These are phyloP conservation scores for Saxicola maurus DNA, from an alignment of 2,797 vertebrate species.

Conservation along the genomic window DNA sequence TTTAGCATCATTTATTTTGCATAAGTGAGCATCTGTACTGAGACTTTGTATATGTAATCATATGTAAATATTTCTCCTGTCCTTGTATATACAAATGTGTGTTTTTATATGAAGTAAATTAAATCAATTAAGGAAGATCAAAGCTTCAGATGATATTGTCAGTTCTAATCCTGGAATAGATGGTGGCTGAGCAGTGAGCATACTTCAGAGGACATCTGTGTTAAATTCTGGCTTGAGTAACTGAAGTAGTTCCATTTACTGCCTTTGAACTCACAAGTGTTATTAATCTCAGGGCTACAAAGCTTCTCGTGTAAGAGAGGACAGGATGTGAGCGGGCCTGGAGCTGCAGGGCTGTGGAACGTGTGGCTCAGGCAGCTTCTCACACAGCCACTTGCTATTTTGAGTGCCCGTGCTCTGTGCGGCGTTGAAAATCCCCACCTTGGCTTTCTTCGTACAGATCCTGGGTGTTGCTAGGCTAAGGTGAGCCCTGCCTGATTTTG, in stretches of 20 bases:
- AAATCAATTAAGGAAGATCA: conserved; percentile 23
- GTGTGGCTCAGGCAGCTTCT: background rate
- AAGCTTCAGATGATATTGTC: background rate
- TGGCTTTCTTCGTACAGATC: background rate
- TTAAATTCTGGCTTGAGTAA: background rate
- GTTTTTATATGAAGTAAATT: conserved; percentile 52
- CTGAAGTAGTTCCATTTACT: background rate
- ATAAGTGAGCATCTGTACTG: background rate
- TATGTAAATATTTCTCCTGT: conserved; percentile 13
- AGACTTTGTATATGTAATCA: background rate
- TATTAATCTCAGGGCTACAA: conserved; percentile 2
- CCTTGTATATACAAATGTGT: conserved; percentile 21
- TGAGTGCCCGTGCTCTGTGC: rapidly evolving
- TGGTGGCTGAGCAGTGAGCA: background rate
- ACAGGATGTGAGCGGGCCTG: conserved; percentile 37
- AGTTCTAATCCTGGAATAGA: background rate
- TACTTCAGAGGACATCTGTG: background rate
- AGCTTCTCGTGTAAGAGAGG: background rate
- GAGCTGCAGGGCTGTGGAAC: background rate
- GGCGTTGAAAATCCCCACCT: rapidly evolving
- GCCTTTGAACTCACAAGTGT: conserved; percentile 38
- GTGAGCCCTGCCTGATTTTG: background rate
- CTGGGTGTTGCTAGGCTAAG: background rate
- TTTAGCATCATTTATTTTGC: background rate
- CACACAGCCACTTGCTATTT: background rate